Conservation (phyloP, 2,113 vertebrate genomes). For the Camarhynchus parvulus region DNA sequence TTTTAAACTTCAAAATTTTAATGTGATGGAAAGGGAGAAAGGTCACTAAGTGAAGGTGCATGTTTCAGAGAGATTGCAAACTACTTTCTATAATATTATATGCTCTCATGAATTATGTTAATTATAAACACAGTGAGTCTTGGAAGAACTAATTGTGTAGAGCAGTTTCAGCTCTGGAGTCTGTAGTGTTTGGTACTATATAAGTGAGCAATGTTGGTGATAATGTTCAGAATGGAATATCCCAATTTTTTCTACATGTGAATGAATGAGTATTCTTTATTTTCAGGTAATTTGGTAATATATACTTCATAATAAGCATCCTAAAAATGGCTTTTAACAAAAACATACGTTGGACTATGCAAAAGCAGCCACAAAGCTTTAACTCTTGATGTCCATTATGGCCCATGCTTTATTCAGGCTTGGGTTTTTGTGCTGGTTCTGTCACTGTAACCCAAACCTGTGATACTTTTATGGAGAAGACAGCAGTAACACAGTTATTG, state of each 20-base stretch:
- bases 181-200: not conserved
- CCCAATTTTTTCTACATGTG: not conserved
- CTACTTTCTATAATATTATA: not conserved
- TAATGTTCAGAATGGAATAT: not conserved
- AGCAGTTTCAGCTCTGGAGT: not conserved
- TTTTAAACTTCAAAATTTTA: not conserved
- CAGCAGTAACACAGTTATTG: fast-evolving
- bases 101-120: not conserved
- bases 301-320: not conserved
- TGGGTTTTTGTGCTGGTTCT: not conserved
- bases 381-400: not conserved
- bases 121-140: not conserved
- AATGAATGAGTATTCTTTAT: not conserved
- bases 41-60: not conserved
- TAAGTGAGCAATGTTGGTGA: not conserved
- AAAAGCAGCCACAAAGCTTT: not conserved
- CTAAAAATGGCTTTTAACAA: not conserved
- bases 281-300: not conserved
- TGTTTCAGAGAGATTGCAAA: not conserved
- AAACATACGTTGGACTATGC: not conserved
- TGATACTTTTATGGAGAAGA: not conserved
- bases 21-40: not conserved
- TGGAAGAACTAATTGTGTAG: not conserved
- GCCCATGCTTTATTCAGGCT: not conserved
- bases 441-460: not conserved